These are phyloP conservation scores for Botia kubotai DNA, from an alignment of 2,797 vertebrate species.

Conservation along the genomic window DNA sequence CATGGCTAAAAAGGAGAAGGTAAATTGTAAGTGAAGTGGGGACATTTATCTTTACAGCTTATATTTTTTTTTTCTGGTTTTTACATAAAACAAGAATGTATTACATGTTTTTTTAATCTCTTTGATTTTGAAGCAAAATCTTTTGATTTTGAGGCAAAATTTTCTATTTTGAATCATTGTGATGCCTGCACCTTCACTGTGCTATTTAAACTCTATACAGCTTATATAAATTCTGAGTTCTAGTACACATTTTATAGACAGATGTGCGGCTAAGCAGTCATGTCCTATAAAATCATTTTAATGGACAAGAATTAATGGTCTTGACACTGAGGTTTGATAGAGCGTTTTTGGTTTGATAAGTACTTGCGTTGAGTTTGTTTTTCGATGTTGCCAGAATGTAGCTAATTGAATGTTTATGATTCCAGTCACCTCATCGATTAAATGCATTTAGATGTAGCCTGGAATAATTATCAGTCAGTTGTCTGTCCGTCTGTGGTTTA, in stretches of 20 bases:
- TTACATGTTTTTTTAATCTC: not conserved
- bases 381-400: constrained; percentile 35
- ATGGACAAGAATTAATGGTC: constrained; percentile 26
- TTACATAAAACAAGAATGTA: not conserved
- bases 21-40: not conserved
- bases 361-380: constrained; percentile 17
- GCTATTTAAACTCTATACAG: constrained; percentile 6
- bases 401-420: constrained; percentile 49
- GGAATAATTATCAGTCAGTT: constrained; percentile 45
- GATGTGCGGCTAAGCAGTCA: constrained; percentile 5
- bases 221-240: constrained; percentile 17
- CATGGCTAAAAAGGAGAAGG: not conserved
- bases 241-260: constrained; percentile 17
- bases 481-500: constrained; percentile 46
- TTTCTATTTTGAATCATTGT: not conserved
- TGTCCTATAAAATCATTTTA: constrained; percentile 32
- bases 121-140: not conserved
- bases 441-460: constrained; percentile 33
- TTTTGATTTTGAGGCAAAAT: not conserved
- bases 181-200: constrained; percentile 33
- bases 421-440: constrained; percentile 43
- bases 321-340: constrained; percentile 27
- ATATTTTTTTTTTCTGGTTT: constrained; percentile 5
- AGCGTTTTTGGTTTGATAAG: constrained; percentile 33
- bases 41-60: constrained; percentile 5